Conservation (phyloP, 1,140 invertebrate species). For the Tribolium castaneum region DNA sequence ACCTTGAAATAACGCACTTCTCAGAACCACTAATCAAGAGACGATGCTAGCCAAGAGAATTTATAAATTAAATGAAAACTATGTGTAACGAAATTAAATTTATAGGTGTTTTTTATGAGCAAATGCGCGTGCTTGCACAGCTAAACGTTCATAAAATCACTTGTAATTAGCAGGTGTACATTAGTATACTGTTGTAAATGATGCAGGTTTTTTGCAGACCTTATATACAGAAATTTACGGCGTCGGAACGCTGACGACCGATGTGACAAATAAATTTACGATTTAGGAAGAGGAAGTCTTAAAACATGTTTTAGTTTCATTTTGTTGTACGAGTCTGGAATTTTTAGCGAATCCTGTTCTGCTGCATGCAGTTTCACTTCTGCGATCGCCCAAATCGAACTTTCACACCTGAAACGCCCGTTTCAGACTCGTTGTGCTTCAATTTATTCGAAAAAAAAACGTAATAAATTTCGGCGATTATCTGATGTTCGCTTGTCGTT, state of each 20-base stretch:
- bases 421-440: constrained; percentile 3
- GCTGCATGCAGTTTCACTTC: constrained; percentile 17
- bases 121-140: background rate
- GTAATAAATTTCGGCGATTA: constrained; percentile 15
- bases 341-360: constrained; percentile 38
- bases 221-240: constrained; percentile 40
- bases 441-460: constrained; percentile 9
- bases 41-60: background rate
- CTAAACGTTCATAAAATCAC: constrained; percentile 23
- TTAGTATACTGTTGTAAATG: background rate
- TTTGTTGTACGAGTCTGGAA: constrained; percentile 34
- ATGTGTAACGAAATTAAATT: background rate
- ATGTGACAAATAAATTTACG: constrained; percentile 47
- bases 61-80: no score
- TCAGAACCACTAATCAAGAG: background rate
- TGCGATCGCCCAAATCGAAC: constrained; percentile 12
- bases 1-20: constrained; percentile 10
- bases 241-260: constrained; percentile 24
- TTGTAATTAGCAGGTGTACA: constrained; percentile 34
- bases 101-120: background rate
- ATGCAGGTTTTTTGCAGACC: constrained; percentile 31
- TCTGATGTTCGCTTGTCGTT: background rate
- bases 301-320: constrained; percentile 35
- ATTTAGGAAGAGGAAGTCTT: constrained; percentile 48
- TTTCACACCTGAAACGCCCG: constrained; percentile 13